Evolutionary conservation across 2,888 invertebrate genomes (phyloP).

Genomic region (Polyommatus icarus): DNA sequence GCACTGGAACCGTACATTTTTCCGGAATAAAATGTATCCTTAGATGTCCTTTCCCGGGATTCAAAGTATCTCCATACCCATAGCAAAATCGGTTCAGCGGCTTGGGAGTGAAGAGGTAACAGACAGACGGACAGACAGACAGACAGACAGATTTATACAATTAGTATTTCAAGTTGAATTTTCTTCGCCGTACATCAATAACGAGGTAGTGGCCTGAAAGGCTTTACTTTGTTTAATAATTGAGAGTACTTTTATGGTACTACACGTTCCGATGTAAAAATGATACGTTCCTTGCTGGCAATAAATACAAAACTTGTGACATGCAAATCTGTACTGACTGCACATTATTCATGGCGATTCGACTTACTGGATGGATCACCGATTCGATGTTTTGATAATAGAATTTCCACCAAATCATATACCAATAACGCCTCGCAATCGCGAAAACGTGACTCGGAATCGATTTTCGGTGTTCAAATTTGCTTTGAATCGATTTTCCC

Average conservation of each 20-base stretch:
- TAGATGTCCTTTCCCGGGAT: too few species aligned
- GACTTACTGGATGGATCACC: slow-evolving; percentile 47
- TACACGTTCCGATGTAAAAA: slow-evolving; percentile 34
- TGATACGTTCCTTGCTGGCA: slow-evolving; percentile 55
- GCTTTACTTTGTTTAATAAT: slow-evolving; percentile 14
- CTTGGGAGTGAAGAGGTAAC: too few species aligned
- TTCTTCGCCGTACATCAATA: background rate
- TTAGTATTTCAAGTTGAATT: background rate
- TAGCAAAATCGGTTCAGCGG: too few species aligned
- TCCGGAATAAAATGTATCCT: too few species aligned
- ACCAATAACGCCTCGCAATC: background rate
- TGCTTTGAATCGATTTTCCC: slow-evolving; percentile 22
- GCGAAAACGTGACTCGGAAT: slow-evolving; percentile 1
- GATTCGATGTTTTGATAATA: slow-evolving; percentile 54
- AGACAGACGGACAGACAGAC: background rate
- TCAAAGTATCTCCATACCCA: too few species aligned
- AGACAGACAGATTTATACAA: background rate
- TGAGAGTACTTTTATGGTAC: slow-evolving; percentile 12
- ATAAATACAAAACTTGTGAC: slow-evolving; percentile 69
- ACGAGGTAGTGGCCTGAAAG: background rate
- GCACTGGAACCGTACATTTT: too few species aligned
- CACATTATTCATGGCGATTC: slow-evolving; percentile 64
- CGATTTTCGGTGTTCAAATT: slow-evolving; percentile 23
- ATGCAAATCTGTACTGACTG: slow-evolving; percentile 71
- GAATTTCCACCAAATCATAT: slow-evolving; percentile 43